Conservation (phyloP, 2,797 vertebrate genomes). For the Enteromius mattozi region DNA sequence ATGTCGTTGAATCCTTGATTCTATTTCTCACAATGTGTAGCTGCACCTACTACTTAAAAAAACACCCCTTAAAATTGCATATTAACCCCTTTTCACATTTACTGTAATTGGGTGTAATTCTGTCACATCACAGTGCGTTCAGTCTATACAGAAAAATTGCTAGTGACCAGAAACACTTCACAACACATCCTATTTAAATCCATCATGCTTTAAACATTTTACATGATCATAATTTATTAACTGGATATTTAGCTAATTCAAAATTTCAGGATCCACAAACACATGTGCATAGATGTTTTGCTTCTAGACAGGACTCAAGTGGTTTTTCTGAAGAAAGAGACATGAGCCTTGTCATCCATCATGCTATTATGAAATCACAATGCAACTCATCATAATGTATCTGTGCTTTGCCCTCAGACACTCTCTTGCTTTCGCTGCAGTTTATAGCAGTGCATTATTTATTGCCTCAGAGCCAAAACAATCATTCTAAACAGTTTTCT, state of each 20-base stretch:
- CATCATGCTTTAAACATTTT: conserved; percentile 26
- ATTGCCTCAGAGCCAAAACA: conserved; percentile 39
- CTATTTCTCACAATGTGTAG: background rate
- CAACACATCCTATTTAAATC: background rate
- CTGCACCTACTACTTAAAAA: background rate
- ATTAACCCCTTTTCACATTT: background rate
- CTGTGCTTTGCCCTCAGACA: conserved; percentile 50
- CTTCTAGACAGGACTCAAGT: conserved; percentile 42
- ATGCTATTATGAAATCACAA: conserved; percentile 41
- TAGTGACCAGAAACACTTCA: background rate
- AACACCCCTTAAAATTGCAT: background rate
- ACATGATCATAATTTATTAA: conserved; percentile 22
- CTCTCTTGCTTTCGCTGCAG: conserved; percentile 54
- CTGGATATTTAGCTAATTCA: background rate
- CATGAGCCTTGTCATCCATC: conserved; percentile 35
- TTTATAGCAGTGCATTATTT: conserved; percentile 48
- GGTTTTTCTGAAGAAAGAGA: conserved; percentile 29
- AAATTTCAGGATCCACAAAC: background rate
- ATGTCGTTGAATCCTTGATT: background rate
- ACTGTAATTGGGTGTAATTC: background rate
- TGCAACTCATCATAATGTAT: conserved; percentile 66
- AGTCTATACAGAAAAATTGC: background rate
- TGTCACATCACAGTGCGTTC: background rate
- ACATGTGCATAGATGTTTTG: background rate
- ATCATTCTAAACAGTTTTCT: conserved; percentile 31